A percentile compares a stretch with the other conserved stretches of the same genome.
Conservation (phyloP, 2,797 vertebrate genomes). For the Sarcophilus harrisii region DNA sequence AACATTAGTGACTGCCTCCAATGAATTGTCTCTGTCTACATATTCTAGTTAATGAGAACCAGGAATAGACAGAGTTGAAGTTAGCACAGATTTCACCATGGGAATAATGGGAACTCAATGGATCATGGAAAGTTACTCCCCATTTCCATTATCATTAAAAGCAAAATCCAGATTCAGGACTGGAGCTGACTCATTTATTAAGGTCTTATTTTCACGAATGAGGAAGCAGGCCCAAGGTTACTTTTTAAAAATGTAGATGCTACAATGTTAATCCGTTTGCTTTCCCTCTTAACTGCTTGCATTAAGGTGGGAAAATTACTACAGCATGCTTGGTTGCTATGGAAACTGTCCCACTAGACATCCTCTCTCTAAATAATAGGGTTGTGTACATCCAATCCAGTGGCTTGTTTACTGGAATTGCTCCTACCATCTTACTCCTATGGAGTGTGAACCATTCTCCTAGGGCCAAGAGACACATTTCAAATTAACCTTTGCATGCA, state of each 20-base stretch:
- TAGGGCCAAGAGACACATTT: slow-evolving; percentile 33
- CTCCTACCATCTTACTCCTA: slow-evolving; percentile 22
- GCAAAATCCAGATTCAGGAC: slow-evolving; percentile 12
- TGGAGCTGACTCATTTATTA: neutral
- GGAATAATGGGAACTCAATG: neutral
- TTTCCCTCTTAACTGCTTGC: neutral
- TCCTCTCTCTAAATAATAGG: slow-evolving; percentile 31
- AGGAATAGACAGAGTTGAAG: slow-evolving; percentile 28
- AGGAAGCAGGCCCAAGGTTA: neutral
- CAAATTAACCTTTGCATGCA: slow-evolving; percentile 55
- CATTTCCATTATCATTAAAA: slow-evolving; percentile 13
- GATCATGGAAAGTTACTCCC: slow-evolving; percentile 26
- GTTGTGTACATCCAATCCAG: slow-evolving; percentile 46
- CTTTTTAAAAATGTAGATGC: slow-evolving; percentile 15
- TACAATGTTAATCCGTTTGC: neutral
- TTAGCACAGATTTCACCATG: neutral
- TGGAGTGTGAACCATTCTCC: slow-evolving; percentile 28
- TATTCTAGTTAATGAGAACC: slow-evolving; percentile 19
- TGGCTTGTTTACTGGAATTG: slow-evolving; percentile 53
- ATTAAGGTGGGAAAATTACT: neutral
- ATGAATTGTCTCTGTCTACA: neutral
- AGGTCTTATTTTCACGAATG: slow-evolving; percentile 8
- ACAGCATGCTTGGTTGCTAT: slow-evolving; percentile 25
- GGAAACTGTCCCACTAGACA: slow-evolving; percentile 29
- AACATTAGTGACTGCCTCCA: neutral